Conservation (phyloP, 1,140 invertebrate species). For the Sarcophaga bullata region DNA sequence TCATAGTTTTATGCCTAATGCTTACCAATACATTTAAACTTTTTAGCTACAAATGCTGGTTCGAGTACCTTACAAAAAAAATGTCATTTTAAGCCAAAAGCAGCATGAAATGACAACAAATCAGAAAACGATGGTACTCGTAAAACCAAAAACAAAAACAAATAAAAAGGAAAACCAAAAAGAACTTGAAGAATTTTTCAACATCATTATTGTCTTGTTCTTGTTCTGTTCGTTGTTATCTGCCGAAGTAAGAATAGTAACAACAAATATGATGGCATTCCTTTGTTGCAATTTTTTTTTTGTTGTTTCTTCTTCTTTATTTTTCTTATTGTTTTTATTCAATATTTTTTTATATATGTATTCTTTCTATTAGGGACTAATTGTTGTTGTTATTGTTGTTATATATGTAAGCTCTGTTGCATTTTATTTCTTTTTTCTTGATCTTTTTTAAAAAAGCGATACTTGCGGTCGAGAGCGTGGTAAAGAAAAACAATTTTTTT, state of each 20-base stretch:
- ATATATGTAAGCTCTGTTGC: not conserved
- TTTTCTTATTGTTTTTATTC: not conserved
- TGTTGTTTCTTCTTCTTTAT: not conserved
- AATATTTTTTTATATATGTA: not conserved
- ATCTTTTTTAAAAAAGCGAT: not conserved
- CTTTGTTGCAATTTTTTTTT: conserved; percentile 18
- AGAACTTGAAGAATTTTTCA: conserved; percentile 24
- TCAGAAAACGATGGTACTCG: no score
- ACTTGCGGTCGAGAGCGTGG: no score
- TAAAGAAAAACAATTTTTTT: no score
- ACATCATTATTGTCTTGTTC: conserved; percentile 11
- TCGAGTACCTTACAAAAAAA: no score
- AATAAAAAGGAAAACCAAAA: no score
- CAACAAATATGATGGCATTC: conserved; percentile 29
- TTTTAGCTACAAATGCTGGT: no score
- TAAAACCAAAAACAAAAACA: not conserved
- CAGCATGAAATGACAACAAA: no score
- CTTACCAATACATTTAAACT: no score
- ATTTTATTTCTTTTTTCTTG: not conserved
- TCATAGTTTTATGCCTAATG: no score
- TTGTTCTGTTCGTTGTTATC: no score
- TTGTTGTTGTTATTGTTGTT: conserved; percentile 28
- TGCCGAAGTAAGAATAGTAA: not conserved
- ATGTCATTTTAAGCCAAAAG: no score
- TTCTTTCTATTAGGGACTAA: no score